A percentile compares a stretch with the other conserved stretches of the same genome.
Conservation (phyloP, 2,888 invertebrate species). For the Tinea trinotella region DNA sequence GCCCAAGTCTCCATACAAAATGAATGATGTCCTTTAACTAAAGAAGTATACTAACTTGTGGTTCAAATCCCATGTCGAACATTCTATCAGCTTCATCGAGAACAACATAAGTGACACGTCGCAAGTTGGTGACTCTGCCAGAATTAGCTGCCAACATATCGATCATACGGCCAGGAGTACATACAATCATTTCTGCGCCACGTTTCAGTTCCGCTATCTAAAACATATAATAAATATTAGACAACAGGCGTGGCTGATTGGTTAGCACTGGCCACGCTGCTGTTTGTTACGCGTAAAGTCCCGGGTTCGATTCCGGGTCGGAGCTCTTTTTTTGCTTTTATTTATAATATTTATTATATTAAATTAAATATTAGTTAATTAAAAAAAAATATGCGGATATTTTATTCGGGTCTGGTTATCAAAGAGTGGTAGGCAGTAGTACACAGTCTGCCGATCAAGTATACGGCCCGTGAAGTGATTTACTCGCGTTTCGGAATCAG, state of each 20-base stretch:
- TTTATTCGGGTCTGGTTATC: too few relatives aligned
- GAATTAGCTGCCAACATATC: conserved; percentile 99
- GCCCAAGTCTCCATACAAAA: too few relatives aligned
- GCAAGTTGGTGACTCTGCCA: conserved; percentile 96
- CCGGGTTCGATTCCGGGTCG: too few relatives aligned
- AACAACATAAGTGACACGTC: conserved; percentile 97
- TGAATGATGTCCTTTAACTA: too few relatives aligned
- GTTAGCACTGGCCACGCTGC: neutral
- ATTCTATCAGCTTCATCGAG: conserved; percentile 99
- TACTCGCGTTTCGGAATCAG: too few relatives aligned
- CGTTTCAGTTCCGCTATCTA: conserved; percentile 94
- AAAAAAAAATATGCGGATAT: too few relatives aligned
- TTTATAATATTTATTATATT: neutral
- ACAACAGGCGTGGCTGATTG: neutral
- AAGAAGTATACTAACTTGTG: conserved; percentile 77
- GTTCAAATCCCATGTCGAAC: conserved; percentile 99
- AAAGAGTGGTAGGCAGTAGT: too few relatives aligned
- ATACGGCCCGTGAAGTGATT: too few relatives aligned
- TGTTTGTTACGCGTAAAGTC: too few relatives aligned
- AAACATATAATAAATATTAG: conserved; percentile 1
- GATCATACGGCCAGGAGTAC: conserved; percentile 99
- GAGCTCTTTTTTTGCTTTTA: neutral
- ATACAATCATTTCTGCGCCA: conserved; percentile 98
- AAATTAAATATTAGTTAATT: too few relatives aligned
- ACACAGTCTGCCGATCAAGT: too few relatives aligned